Evolutionary conservation across 2,113 vertebrate genomes (phyloP).

Genomic region (Martes martes): DNA sequence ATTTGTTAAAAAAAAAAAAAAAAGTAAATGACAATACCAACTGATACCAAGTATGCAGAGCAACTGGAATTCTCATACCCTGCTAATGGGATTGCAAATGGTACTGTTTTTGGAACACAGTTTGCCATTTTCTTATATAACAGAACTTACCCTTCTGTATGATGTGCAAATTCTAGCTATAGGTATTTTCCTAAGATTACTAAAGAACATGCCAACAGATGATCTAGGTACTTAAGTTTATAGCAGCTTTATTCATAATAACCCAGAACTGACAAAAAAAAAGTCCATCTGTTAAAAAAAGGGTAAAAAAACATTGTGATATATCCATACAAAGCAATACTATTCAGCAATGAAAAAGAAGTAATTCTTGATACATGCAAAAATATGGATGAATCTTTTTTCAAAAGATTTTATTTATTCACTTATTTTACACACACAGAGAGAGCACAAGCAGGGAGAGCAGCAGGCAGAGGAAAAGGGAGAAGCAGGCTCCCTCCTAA

Average conservation of each 20-base stretch:
- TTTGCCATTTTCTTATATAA: background rate
- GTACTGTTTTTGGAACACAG: background rate
- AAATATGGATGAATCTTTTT: background rate
- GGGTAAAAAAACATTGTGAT: background rate
- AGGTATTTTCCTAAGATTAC: background rate
- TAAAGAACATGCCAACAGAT: background rate
- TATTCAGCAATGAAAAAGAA: background rate
- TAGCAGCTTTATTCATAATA: background rate
- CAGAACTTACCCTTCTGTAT: background rate
- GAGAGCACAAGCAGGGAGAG: no score
- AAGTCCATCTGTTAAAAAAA: background rate
- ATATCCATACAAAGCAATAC: background rate
- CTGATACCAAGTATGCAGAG: background rate
- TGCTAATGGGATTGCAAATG: background rate
- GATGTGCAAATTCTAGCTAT: background rate
- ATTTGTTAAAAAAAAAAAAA: background rate
- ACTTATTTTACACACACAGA: no score
- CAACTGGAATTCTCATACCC: background rate
- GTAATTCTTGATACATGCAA: background rate
- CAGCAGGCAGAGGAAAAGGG: no score
- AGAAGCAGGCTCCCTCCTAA: no score
- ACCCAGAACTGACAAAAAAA: background rate
- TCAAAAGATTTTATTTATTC: no score
- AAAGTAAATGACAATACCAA: background rate
- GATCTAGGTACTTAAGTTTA: background rate